Base-by-base conservation (phyloP, 2,113 vertebrate species). In the Fregetta grallaria region DNA sequence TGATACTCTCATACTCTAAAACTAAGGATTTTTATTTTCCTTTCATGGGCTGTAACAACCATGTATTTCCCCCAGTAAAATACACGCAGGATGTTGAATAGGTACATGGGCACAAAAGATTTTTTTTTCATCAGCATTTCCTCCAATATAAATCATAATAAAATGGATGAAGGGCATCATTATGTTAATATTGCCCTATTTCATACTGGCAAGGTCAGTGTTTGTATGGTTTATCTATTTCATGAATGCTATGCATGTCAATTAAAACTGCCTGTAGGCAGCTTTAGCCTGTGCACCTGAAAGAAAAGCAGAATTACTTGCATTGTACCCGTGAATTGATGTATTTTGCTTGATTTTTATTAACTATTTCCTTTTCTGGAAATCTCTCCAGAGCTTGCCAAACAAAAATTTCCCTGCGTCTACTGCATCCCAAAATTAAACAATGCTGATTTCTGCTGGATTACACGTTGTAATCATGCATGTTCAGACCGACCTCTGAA, bases 221-320 rank as follows among this genome's bases (percentile, higher is more conserved):
- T 91, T 96, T 77, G 13, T 40, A 21, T 36, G 29, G 26, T 38
- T 87, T 82, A 63, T 83, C 83, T 91, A 21, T 44, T 86, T 94
- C 53, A 80, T n/a, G 38, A 96, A 91, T 80, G 21, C 18, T 70
- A 56, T 30, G 47, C 67, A 92, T 77, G 59, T 74, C 76, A 94
- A 94, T 52, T 87, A 74, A 96, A 91, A 71, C 5, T 93, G 67
- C 59, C 50, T 88, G 34, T 90, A 85, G 65, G 56, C 79, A 90
- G 58, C 12, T 95, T 94, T 91, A 94, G 55, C 55, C 38, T 86
- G 17, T 67, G 38, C 14, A 71, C 16, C 63, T 87, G 67, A 93
- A 20, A 92, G 26, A 92, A 94, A 94, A 78, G 9, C 23, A 79
- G 61, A 90, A 88, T 83, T 95, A 19, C 71, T 86, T 90, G 21